Base-by-base conservation (phyloP, 2,113 vertebrate genomes). In the Oncorhynchus tshawytscha region DNA sequence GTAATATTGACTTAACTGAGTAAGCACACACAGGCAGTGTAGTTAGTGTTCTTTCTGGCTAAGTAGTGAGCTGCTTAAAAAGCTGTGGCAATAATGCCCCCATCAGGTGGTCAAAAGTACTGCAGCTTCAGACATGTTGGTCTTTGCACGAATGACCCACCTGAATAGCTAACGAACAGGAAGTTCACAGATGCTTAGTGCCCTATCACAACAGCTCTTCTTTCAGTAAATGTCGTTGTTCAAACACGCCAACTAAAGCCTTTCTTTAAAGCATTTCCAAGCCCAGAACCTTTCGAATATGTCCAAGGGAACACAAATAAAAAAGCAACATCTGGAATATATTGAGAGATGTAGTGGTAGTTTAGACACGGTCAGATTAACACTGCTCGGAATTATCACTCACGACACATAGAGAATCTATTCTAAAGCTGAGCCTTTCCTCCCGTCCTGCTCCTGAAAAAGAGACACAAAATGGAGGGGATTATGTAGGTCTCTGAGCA, bases 21-120 rank as follows among this genome's bases (percentile, higher is more conserved):
- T 80, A 89, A 90, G 86, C 78, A 82, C 49, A 78, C 84, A 84
- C 83, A 86, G 78, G 78, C 81, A 82, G 74, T 79, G 78, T n/a
- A 70, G 51, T 68, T 68, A n/a, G 57, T 49, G 65, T 72, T 82
- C 24, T 67, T 68, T 77, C 3, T 25, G 39, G 51, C 24, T 12
- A 16, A 18, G 69, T 12, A 60, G 65, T 70, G 31, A 70, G 27
- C 54, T 31, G 70, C 16, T 70, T n/a, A 65, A 78, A 49, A 45
- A 24, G 69, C 81, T 83, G 89, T 89, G 87, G 84, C 84, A 85
- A 90, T 75, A 87, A 71, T 92, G 89, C 88, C 90, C 88, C 86
- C 91, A 15, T 77, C 78, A 87, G 89, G 39, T 57, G 3, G 39
- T 8, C 27, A 51, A 20, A 1, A 62, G 6, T 75, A 90, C 66